These are phyloP conservation scores for Drosophila repleta DNA, from an alignment of 1,140 invertebrate species.

Conservation along the genomic window DNA sequence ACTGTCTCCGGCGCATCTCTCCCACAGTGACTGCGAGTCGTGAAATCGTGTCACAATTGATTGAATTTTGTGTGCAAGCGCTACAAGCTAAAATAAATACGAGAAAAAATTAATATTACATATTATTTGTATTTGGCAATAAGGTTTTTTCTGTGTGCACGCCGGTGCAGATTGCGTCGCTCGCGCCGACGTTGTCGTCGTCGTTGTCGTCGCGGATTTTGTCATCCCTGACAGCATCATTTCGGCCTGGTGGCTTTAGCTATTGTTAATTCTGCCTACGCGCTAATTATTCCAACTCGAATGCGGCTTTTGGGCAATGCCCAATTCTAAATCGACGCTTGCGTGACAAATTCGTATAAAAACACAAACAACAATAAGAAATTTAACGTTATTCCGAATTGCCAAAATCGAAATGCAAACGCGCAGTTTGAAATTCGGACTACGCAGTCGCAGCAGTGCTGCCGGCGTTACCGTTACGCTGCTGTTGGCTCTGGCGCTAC, in stretches of 20 bases:
- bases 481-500: conserved; percentile 41
- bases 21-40: conserved; percentile 45
- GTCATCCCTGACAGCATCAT: conserved; percentile 43
- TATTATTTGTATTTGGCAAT: conserved; percentile 74
- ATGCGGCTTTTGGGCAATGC: conserved; percentile 66
- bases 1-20: conserved; percentile 35
- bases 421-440: conserved; percentile 33
- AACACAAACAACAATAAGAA: conserved; percentile 21
- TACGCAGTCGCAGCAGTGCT: conserved; percentile 37
- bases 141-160: conserved; percentile 43
- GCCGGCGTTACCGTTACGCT: conserved; percentile 48
- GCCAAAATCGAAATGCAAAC: conserved; percentile 58
- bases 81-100: conserved; percentile 44
- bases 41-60: conserved; percentile 80
- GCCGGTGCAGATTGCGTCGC: conserved; percentile 36
- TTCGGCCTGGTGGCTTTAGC: conserved; percentile 3
- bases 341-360: conserved; percentile 57
- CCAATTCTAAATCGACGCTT: conserved; percentile 71
- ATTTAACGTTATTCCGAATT: conserved; percentile 16
- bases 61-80: conserved; percentile 54
- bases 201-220: conserved; percentile 32
- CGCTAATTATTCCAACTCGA: conserved; percentile 64
- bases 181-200: not conserved
- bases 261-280: conserved; percentile 71
- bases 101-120: conserved; percentile 71